A percentile compares a stretch with the other conserved stretches of the same genome.
Conservation (phyloP, 1,140 invertebrate species). For the Streblospio benedicti region DNA sequence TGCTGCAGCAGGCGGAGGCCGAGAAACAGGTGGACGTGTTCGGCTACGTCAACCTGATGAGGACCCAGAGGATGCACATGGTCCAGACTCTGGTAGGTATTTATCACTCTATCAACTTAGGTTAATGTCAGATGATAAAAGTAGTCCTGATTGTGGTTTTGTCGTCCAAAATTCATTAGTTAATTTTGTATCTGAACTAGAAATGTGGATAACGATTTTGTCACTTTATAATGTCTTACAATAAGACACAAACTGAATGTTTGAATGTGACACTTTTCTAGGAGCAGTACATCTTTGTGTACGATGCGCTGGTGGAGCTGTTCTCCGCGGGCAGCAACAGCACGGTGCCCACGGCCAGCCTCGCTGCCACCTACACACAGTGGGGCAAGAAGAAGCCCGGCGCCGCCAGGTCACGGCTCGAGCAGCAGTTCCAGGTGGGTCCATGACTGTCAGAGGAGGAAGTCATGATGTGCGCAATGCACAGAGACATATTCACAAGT, state of each 20-base stretch:
- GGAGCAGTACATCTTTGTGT: slow-evolving; percentile 5
- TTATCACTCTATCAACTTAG: no score
- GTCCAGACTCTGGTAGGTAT: slow-evolving; percentile 9
- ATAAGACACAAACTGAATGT: no score
- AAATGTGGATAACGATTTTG: neutral
- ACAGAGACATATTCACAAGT: neutral
- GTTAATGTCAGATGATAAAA: neutral
- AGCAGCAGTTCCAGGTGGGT: no score
- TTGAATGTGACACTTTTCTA: neutral
- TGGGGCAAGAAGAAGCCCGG: no score
- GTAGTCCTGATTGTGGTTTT: neutral
- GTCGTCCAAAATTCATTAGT: neutral
- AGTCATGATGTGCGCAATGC: neutral
- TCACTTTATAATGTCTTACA: no score
- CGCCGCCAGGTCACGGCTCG: no score
- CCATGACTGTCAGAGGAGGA: no score
- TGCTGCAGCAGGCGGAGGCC: slow-evolving; percentile 3
- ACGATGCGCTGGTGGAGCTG: neutral
- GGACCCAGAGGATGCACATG: slow-evolving; percentile 13
- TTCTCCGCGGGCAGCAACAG: no score
- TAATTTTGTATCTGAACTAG: no score
- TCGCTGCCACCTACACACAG: no score
- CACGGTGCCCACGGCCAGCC: no score
- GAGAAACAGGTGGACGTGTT: slow-evolving; percentile 5
- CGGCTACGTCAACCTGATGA: slow-evolving; percentile 1